A percentile compares a stretch with the other conserved stretches of the same genome.
phyloP scores from a whole-genome alignment of 2,797 vertebrate species.

The Micromesistius poutassou region DNA sequence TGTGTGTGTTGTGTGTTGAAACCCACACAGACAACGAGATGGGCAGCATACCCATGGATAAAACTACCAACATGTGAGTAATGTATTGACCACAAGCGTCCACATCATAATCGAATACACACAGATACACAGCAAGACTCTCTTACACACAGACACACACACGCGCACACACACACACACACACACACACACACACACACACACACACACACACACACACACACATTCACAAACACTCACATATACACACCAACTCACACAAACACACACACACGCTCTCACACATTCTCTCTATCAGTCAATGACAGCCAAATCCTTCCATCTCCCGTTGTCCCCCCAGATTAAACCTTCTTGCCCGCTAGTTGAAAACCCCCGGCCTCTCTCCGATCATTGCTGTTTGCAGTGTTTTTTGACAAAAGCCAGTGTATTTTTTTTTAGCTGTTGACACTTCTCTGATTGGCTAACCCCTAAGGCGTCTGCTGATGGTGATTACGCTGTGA shows the following conservation, averaged over 20 bases:
- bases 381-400: constrained; percentile 20
- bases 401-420: too few species aligned
- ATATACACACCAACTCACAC: not conserved
- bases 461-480: constrained; percentile 29
- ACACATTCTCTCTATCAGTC: not conserved
- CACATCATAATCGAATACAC: not conserved
- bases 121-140: not conserved
- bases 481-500: constrained; percentile 43
- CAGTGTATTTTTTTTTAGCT: constrained; percentile 28
- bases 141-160: not conserved
- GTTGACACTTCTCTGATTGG: constrained; percentile 29
- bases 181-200: not conserved
- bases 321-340: not conserved
- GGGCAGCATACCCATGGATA: not conserved
- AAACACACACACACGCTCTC: not conserved
- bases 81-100: not conserved
- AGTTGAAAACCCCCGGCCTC: constrained; percentile 22
- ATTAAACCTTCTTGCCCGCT: not conserved
- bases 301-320: too few species aligned
- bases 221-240: not conserved
- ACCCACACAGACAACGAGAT: not conserved
- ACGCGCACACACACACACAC: not conserved
- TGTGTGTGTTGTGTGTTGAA: not conserved
- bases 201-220: not conserved
- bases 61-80: not conserved